Evolutionary conservation across 2,113 vertebrate species (phyloP).

Genomic region (Piliocolobus tephrosceles): DNA sequence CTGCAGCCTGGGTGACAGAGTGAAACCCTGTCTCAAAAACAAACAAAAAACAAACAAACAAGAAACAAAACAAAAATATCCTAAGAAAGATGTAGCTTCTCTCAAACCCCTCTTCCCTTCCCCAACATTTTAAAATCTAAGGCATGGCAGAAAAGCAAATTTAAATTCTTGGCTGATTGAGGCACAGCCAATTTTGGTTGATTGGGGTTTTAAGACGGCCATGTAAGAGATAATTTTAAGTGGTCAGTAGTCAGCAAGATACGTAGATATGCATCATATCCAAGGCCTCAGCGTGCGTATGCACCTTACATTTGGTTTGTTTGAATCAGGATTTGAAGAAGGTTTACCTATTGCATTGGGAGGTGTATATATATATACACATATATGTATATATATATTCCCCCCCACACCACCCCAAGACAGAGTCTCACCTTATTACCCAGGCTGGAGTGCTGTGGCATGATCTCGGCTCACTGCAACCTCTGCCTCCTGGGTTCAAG

Average conservation of each 20-base stretch:
- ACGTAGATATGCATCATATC: neutral
- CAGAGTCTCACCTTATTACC: neutral
- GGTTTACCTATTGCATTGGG: neutral
- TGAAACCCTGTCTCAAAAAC: no score
- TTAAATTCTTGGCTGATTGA: slow-evolving; percentile 4
- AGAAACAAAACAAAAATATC: neutral
- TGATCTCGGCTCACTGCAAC: no score
- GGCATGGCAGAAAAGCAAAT: neutral
- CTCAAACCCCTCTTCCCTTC: neutral
- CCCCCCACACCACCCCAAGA: neutral
- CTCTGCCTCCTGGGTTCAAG: no score
- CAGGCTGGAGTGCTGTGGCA: no score
- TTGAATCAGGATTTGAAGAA: neutral
- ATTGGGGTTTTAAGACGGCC: neutral
- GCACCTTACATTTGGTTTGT: neutral
- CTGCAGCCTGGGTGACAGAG: no score
- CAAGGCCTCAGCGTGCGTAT: neutral
- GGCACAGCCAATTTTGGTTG: neutral
- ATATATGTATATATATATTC: no score
- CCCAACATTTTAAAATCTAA: slow-evolving; percentile 34
- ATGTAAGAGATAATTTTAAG: neutral
- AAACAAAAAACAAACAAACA: no score
- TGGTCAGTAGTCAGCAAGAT: neutral
- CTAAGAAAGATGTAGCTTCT: neutral
- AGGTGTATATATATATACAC: no score